Base-by-base conservation (phyloP, 1,140 invertebrate genomes). In the Cydia strobilella region DNA sequence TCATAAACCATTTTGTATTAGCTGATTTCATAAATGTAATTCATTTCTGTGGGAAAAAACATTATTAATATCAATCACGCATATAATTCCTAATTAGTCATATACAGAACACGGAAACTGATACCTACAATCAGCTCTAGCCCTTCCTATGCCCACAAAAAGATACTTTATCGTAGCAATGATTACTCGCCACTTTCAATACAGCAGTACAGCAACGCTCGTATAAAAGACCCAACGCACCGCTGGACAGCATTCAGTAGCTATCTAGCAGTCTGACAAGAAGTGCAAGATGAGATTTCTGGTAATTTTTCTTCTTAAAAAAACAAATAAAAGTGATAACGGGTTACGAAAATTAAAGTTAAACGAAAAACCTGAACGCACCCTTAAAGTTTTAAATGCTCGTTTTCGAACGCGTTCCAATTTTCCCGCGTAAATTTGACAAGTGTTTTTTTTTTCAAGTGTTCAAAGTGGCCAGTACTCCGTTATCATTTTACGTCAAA, bases 211-310 rank as follows among this genome's bases (percentile, higher is more conserved):
- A 69, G 75, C 72, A 76, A 75, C 73, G 74, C 75, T 62, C 77
- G 81, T 92, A 92, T 92, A 92, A 87, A 90, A 92, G 86, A 84
- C 76, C 77, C 72, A 73, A 59, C 75, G 51, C 27, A 73, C 73
- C 73, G 39, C 72, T 71, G 62, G 18, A 85, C 76, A 89, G 85
- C 74, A 92, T 90, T 92, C 90, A 92, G 90, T 92, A 92, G 90
- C 90, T 90, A 82, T 84, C 87, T 84, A 81, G 90, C 84, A 90
- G 90, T 90, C 90, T 87, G 79, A 87, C 84, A 84, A 89, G 89
- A 90, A 92, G 90, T 92, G 84, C 90, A 92, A 81, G 87, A 92
- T 92, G 90, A 92, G 90, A 92, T 92, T 92, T 82, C 89, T 92
- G 87, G 89, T 91, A 88, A 82, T 80, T 65, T 74, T 69, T 27